Conservation (phyloP, 2,113 vertebrate species). For the Argyrosomus japonicus region DNA sequence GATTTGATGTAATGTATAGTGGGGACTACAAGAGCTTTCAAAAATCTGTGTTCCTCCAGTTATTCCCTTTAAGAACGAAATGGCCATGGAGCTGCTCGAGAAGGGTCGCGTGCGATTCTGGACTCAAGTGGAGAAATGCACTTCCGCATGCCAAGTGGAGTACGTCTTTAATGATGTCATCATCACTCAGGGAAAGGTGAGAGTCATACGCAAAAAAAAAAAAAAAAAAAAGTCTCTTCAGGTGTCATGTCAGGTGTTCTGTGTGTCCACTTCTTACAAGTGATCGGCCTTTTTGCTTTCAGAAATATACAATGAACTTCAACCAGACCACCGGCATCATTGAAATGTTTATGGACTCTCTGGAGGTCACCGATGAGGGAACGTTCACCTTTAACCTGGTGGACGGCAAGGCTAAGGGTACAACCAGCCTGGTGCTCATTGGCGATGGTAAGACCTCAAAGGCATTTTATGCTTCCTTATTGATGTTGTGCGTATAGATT, state of each 20-base stretch:
- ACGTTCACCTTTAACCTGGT: conserved; percentile 96
- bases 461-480: neutral
- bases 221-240: neutral
- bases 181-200: conserved; percentile 91
- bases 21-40: neutral
- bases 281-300: conserved; percentile 11
- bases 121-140: conserved; percentile 93
- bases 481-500: neutral
- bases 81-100: conserved; percentile 95
- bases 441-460: conserved; percentile 87
- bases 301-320: conserved; percentile 98
- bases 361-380: conserved; percentile 94
- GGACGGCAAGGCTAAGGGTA: conserved; percentile 94
- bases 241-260: neutral
- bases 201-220: neutral
- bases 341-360: conserved; percentile 97
- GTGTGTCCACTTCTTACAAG: neutral
- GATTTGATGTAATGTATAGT: neutral
- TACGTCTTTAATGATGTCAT: conserved; percentile 94
- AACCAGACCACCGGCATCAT: conserved; percentile 91
- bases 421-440: conserved; percentile 96
- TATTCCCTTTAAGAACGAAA: conserved; percentile 90
- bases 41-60: conserved; percentile 77
- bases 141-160: conserved; percentile 89
- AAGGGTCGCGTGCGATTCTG: conserved; percentile 97